Evolutionary conservation across 2,113 vertebrate genomes (phyloP).

Genomic region (Mellivora capensis): DNA sequence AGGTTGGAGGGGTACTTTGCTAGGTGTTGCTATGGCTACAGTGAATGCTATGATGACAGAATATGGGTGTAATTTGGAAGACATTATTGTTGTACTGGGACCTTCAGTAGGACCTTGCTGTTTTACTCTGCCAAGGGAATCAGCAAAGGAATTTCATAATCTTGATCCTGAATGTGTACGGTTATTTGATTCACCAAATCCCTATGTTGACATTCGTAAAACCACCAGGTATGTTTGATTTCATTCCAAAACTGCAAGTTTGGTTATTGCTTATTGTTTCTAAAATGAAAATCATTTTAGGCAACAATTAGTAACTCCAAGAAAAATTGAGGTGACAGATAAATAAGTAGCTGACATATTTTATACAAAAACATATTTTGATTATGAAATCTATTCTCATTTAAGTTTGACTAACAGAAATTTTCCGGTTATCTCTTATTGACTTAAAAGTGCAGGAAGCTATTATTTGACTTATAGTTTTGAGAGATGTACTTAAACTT

Average conservation of each 20-base stretch:
- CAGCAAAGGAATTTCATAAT: conserved; percentile 84
- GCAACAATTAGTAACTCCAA: background rate
- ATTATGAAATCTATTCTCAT: background rate
- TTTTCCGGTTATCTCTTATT: background rate
- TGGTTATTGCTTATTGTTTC: background rate
- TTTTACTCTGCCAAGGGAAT: conserved; percentile 85
- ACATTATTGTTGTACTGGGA: conserved; percentile 90
- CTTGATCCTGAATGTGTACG: conserved; percentile 89
- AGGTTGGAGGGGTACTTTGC: conserved; percentile 95
- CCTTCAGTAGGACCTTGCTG: conserved; percentile 94
- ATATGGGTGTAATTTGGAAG: conserved; percentile 83
- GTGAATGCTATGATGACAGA: conserved; percentile 89
- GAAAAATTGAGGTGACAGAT: background rate
- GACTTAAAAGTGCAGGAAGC: background rate
- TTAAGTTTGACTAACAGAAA: conserved; percentile 4
- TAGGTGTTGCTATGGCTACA: conserved; percentile 91
- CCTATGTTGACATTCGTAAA: conserved; percentile 89
- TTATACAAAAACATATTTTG: conserved; percentile 19
- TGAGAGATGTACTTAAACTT: background rate
- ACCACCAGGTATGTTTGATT: conserved; percentile 88
- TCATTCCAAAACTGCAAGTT: background rate
- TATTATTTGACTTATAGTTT: background rate
- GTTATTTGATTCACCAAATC: conserved; percentile 77
- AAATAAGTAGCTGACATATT: background rate
- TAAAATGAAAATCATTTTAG: conserved; percentile 19